phyloP scores from a whole-genome alignment of 2,888 invertebrate genomes.

The Synanthedon tipuliformis region DNA sequence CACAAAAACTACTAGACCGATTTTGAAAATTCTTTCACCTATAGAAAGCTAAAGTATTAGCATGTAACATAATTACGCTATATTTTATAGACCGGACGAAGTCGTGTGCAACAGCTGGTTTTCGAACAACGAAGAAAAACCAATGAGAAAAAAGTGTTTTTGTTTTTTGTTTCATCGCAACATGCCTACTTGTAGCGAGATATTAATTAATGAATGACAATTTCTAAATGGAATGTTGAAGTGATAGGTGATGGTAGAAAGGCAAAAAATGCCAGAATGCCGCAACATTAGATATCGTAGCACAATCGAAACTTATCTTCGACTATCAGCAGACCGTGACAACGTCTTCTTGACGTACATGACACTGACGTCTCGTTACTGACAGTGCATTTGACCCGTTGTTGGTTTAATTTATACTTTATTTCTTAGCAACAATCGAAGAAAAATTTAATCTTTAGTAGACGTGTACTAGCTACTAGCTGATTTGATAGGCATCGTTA shows the following conservation, averaged over 20 bases:
- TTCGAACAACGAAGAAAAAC: no score
- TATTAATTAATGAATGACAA: neutral
- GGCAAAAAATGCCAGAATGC: constrained; percentile 1
- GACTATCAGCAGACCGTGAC: constrained; percentile 1
- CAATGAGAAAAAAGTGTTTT: no score
- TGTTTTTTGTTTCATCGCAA: neutral
- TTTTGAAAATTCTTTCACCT: no score
- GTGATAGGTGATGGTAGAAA: neutral
- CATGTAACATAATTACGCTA: no score
- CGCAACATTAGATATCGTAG: constrained; percentile 3
- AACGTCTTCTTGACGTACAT: constrained; percentile 3
- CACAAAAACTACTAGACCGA: no score
- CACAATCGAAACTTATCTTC: constrained; percentile 6
- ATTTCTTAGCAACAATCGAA: neutral
- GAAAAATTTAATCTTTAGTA: neutral
- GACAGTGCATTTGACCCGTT: neutral
- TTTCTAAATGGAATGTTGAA: neutral
- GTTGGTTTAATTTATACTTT: neutral
- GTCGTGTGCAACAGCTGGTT: no score
- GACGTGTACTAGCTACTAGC: neutral
- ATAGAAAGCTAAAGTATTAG: no score
- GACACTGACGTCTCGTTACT: constrained; percentile 2
- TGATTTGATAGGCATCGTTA: no score
- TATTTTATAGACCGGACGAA: no score
- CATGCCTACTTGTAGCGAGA: neutral